Conservation (phyloP, 2,888 invertebrate species). For the Drosophila histrio region DNA sequence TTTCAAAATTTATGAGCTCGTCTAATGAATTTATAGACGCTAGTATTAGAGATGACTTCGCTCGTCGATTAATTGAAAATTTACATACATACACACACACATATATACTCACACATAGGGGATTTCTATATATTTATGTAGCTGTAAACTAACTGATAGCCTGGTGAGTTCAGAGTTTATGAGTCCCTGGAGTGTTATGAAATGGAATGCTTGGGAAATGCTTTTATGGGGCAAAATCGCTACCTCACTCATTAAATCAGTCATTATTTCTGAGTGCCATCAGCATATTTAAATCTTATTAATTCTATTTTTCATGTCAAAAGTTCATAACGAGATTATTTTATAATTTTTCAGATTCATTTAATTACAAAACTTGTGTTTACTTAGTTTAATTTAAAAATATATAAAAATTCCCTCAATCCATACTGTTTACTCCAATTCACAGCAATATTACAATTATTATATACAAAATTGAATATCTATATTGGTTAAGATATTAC, state of each 20-base stretch:
- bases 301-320: conserved; percentile 12
- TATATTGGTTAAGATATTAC: neutral
- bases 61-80: conserved; percentile 58
- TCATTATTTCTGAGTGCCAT: conserved; percentile 14
- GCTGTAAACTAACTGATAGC: conserved; percentile 28
- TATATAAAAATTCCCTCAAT: too few species aligned
- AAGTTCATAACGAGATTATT: conserved; percentile 13
- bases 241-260: conserved; percentile 39
- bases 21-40: conserved; percentile 56
- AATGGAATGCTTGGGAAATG: conserved; percentile 25
- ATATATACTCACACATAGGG: conserved; percentile 2
- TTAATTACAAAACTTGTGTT: too few species aligned
- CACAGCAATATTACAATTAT: neutral
- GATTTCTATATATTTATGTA: neutral
- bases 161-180: conserved; percentile 41
- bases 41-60: conserved; percentile 61
- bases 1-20: conserved; percentile 52
- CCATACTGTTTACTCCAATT: neutral
- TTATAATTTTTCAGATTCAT: neutral
- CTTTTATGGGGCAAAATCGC: conserved; percentile 28
- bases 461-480: neutral
- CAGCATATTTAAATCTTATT: conserved; percentile 9
- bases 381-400: neutral
- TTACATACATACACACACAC: conserved; percentile 32
- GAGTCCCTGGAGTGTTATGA: conserved; percentile 44